These are phyloP conservation scores for Palythoa heliodiscus DNA, from an alignment of 92 coral and sea anemone species.

Conservation along the genomic window DNA sequence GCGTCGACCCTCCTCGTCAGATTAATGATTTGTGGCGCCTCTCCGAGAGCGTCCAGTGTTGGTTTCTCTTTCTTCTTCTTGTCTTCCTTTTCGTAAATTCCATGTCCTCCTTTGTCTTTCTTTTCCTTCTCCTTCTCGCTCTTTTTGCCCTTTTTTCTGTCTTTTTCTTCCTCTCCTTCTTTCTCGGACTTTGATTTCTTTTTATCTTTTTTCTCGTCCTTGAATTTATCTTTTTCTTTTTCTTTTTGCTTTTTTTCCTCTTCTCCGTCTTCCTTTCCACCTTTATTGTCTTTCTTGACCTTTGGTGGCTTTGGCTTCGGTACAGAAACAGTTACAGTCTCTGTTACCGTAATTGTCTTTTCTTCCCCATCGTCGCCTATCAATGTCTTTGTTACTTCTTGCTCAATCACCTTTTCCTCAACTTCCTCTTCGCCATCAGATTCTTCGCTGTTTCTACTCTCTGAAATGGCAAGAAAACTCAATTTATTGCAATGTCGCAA, in stretches of 20 bases:
- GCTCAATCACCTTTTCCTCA: slow-evolving; percentile 73
- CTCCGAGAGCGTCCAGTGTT: slow-evolving; percentile 60
- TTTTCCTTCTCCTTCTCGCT: slow-evolving; percentile 57
- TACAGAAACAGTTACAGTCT: slow-evolving; percentile 60
- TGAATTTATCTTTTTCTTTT: slow-evolving; percentile 62
- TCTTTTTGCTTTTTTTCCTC: slow-evolving; percentile 28
- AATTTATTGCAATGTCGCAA: no score
- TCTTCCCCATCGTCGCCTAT: slow-evolving; percentile 82
- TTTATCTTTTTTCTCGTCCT: slow-evolving; percentile 57
- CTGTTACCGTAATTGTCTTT: slow-evolving; percentile 77
- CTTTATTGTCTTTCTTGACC: slow-evolving; percentile 63
- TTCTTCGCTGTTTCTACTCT: background rate
- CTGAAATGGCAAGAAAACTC: slow-evolving; percentile 1
- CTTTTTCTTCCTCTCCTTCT: slow-evolving; percentile 58
- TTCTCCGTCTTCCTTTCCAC: slow-evolving; percentile 45
- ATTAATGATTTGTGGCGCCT: slow-evolving; percentile 72
- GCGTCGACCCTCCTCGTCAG: slow-evolving; percentile 75
- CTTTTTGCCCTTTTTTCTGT: slow-evolving; percentile 60
- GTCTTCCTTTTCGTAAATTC: slow-evolving; percentile 54
- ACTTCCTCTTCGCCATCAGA: slow-evolving; percentile 56
- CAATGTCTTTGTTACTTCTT: slow-evolving; percentile 75
- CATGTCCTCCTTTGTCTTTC: slow-evolving; percentile 43
- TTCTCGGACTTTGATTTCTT: slow-evolving; percentile 43
- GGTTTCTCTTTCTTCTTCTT: slow-evolving; percentile 69
- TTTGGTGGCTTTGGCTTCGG: slow-evolving; percentile 53